A percentile compares a stretch with the other conserved stretches of the same genome.
Evolutionary conservation across 2,797 vertebrate genomes (phyloP).

Genomic region (Sebastolobus altivelis): DNA sequence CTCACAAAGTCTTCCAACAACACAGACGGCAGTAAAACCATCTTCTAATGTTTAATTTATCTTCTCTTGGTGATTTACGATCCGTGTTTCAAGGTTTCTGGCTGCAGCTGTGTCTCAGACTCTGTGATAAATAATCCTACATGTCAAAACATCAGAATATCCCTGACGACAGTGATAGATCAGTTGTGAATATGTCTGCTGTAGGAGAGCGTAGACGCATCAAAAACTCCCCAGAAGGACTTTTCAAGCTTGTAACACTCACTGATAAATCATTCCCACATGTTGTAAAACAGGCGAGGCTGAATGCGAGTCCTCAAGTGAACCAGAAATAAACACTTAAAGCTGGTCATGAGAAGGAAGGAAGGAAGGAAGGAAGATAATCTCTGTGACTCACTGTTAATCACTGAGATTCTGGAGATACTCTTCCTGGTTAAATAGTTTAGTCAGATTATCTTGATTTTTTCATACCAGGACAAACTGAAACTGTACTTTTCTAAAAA

Average conservation of each 20-base stretch:
- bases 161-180: not conserved
- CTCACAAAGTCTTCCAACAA: conserved; percentile 27
- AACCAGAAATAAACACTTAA: conserved; percentile 7
- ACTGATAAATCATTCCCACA: conserved; percentile 36
- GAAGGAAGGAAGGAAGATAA: not conserved
- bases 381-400: conserved; percentile 44
- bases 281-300: not conserved
- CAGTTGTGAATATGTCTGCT: not conserved
- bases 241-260: not conserved
- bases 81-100: not conserved
- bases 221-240: not conserved
- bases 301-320: not conserved
- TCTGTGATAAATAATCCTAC: not conserved
- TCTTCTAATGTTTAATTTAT: not conserved
- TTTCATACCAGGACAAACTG: not conserved
- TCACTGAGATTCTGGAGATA: conserved; percentile 19
- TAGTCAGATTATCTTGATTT: conserved; percentile 3
- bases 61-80: not conserved
- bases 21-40: not conserved
- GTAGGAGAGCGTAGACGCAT: not conserved
- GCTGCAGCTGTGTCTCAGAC: not conserved
- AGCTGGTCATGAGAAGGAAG: conserved; percentile 36
- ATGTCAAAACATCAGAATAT: not conserved
- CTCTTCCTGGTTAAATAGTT: not conserved
- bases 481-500: not conserved